Conservation (phyloP, 2,113 vertebrate species). For the rabbit (Oryctolagus cuniculus) region DNA sequence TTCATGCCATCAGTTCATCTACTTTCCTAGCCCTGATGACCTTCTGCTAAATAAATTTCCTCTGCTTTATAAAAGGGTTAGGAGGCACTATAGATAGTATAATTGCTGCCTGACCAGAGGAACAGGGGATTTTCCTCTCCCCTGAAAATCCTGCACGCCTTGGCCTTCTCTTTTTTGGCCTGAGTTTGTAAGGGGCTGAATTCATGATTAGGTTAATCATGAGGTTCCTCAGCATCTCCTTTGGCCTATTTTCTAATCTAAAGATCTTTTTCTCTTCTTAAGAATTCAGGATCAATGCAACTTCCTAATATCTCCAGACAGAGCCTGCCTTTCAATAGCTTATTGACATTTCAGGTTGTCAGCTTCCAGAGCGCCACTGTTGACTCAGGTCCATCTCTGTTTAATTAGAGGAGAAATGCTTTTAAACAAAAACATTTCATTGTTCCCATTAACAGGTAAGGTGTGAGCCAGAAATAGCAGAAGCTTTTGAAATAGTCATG, state of each 20-base stretch:
- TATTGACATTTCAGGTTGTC: slow-evolving; percentile 77
- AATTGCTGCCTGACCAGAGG: neutral
- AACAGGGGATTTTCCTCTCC: neutral
- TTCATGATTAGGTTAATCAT: slow-evolving; percentile 2
- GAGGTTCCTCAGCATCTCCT: neutral
- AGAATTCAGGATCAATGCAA: slow-evolving; percentile 73
- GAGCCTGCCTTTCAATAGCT: slow-evolving; percentile 66
- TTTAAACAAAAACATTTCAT: slow-evolving; percentile 76
- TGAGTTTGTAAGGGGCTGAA: neutral
- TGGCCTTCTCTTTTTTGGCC: neutral
- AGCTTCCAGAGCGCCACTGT: slow-evolving; percentile 69
- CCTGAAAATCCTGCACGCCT: neutral
- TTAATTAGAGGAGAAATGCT: slow-evolving; percentile 71
- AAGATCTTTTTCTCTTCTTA: slow-evolving; percentile 64
- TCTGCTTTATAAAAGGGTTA: neutral
- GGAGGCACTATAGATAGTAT: neutral
- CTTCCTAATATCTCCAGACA: slow-evolving; percentile 65
- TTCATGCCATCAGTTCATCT: neutral
- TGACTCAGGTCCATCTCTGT: slow-evolving; percentile 69
- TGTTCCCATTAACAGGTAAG: slow-evolving; percentile 57
- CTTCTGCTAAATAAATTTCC: neutral
- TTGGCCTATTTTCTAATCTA: slow-evolving; percentile 48
- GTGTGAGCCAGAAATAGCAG: slow-evolving; percentile 9
- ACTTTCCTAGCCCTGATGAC: neutral
- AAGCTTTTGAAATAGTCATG: slow-evolving; percentile 32